Conservation (phyloP, 2,113 vertebrate genomes). For the Equus quagga region DNA sequence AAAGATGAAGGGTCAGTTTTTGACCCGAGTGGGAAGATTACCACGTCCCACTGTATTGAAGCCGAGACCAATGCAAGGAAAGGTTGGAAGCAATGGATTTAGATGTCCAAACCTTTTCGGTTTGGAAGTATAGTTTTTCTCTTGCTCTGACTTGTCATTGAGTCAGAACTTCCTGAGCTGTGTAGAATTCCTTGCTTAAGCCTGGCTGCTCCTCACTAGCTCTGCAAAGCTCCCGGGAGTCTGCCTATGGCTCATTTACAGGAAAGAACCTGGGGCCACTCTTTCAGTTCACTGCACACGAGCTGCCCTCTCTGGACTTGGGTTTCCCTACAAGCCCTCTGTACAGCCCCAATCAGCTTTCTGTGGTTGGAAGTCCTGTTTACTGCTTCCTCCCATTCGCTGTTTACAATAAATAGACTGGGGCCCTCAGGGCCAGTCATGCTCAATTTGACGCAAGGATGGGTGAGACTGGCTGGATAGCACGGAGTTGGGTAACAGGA, state of each 20-base stretch:
- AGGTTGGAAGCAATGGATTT: not conserved
- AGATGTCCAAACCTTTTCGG: not conserved
- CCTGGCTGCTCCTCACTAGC: not conserved
- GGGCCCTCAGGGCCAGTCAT: not conserved
- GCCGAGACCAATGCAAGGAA: not conserved
- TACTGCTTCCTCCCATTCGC: not conserved
- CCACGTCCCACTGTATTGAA: not conserved
- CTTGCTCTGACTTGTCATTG: not conserved
- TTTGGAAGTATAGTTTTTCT: not conserved
- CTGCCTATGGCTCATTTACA: not conserved
- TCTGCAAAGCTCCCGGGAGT: not conserved
- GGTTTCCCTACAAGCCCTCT: not conserved
- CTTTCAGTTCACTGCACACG: not conserved
- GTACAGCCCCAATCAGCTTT: not conserved
- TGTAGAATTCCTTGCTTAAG: not conserved
- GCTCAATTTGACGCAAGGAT: conserved; percentile 27
- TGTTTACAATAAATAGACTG: conserved; percentile 12
- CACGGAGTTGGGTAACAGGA: conserved; percentile 48
- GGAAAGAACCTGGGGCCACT: not conserved
- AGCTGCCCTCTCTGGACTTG: conserved; percentile 20
- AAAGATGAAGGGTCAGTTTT: not conserved
- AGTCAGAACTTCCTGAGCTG: not conserved
- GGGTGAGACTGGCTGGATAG: conserved; percentile 37
- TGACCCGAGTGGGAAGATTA: not conserved
- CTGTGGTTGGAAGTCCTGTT: conserved; percentile 42